Base-by-base conservation (phyloP, 2,113 vertebrate species). In the Pogonocichla stellata region DNA sequence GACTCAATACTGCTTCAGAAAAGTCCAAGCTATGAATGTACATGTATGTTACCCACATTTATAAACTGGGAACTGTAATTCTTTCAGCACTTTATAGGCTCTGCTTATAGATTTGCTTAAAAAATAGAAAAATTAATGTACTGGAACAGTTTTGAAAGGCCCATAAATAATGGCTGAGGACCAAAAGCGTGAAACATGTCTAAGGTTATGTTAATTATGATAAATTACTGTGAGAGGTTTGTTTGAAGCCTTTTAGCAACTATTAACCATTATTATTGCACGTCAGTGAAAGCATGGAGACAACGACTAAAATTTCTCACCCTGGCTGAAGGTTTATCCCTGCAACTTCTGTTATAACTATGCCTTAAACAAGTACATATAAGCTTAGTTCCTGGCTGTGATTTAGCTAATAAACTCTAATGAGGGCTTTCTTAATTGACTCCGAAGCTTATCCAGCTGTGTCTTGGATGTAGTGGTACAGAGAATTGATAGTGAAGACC, bases 81-180 rank as follows among this genome's bases (percentile, higher is more conserved):
- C 87, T 74, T 93, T n/a, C 34, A 88, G 89, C 24, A 15, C 80
- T 74, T 78, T 69, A 91, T 89, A 53, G 85, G 31, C 54, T 91
- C 53, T 91, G 92, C 86, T 62, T 97, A 94, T 93, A 97, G 90
- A 97, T 97, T 97, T 96, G 91, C 95, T 96, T 97, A 95, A 97
- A 97, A 98, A 73, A 56, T 81, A 96, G 96, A 96, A 95, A 96
- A 97, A 90, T 95, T 97, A 97, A 98, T 98, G 97, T 92, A 22
- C 56, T 95, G 96, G 96, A 98, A 98, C 94, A 81, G 43, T 71
- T 97, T 89, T 92, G 96, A 98, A 97, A 92, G 92, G 79, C 56
- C 66, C 56, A 78, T 97, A 97, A 97, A 95, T 97, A 97, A 97
- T 93, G 86, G 56, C 89, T 61, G 93, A 82, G 78, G 80, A 86